Conservation (phyloP, 2,888 invertebrate species). For the Xylota sylvarum region DNA sequence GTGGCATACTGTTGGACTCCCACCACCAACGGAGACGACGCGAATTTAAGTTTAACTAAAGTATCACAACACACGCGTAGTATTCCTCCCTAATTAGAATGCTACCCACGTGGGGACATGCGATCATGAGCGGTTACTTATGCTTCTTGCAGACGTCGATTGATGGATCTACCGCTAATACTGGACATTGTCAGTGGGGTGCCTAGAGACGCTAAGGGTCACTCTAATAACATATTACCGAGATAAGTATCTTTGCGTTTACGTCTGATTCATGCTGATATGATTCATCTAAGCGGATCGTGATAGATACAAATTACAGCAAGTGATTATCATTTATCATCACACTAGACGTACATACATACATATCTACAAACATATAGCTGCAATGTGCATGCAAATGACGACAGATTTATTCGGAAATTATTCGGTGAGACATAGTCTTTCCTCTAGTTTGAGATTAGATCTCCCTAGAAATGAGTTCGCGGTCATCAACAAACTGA, state of each 20-base stretch:
- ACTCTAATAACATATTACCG: neutral
- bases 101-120: conserved; percentile 54
- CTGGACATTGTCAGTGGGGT: conserved; percentile 54
- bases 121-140: conserved; percentile 63
- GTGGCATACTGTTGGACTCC: conserved; percentile 23
- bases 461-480: too few relatives aligned
- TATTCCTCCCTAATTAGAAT: conserved; percentile 52
- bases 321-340: conserved; percentile 19
- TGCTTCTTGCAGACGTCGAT: conserved; percentile 59
- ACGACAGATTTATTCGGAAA: conserved; percentile 23
- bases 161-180: conserved; percentile 59
- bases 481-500: too few relatives aligned
- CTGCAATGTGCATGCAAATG: neutral
- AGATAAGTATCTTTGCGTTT: neutral
- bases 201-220: conserved; percentile 1
- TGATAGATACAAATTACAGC: conserved; percentile 16
- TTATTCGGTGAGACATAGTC: neutral
- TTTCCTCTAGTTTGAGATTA: too few relatives aligned
- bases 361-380: too few relatives aligned
- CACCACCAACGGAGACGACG: conserved; percentile 39
- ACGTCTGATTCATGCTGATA: neutral
- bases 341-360: neutral
- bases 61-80: conserved; percentile 27
- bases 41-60: conserved; percentile 52
- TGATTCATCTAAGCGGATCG: conserved; percentile 40